Base-by-base conservation (phyloP, 2,888 invertebrate genomes). In the Papilio protenor region DNA sequence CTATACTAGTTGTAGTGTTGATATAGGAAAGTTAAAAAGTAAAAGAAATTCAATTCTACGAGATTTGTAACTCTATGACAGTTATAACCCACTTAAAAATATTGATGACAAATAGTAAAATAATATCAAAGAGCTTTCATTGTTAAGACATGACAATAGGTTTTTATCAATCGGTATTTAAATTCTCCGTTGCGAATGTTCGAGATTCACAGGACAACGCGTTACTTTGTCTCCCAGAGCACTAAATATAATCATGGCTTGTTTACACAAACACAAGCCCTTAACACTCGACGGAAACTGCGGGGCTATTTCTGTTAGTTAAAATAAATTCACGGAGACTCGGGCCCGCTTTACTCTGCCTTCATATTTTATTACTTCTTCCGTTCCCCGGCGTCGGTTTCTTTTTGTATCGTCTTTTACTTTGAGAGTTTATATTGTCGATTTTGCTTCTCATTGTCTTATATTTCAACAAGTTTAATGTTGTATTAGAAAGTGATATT, bases 291-390 rank as follows among this genome's bases (percentile, higher is more conserved):
- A 78, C 84, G 83, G 84, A 83, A 85, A 82, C 84, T 80, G 80
- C 80, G 81, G 76, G 78, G 83, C 85, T 86, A 86, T 86, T 86
- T 86, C 81, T 80, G 85, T 83, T 80, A 80, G 84, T 86, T 84
- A 84, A 84, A 85, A 86, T 82, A 85, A 85, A 85, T 85, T 84
- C 83, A 82, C 80, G 79, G 82, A 82, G 79, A 77, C 80, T 79
- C 81, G 75, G 61, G 73, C 75, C 81, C 79, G 81, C 84, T 84
- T 84, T 81, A 83, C 82, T 82, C 82, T 80, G 82, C 83, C 83
- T 82, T 83, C 84, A 84, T 84, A 84, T 86, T 85, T 86, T 86
- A 85, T 84, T 84, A 83, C 83, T 80, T 78, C 81, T 85, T 85
- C 86, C 86, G 85, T 80, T 84, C 81, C 77, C 79, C 71, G 64